Evolutionary conservation across 2,888 invertebrate genomes (phyloP).

Genomic region (Neocrepidodera transversa): DNA sequence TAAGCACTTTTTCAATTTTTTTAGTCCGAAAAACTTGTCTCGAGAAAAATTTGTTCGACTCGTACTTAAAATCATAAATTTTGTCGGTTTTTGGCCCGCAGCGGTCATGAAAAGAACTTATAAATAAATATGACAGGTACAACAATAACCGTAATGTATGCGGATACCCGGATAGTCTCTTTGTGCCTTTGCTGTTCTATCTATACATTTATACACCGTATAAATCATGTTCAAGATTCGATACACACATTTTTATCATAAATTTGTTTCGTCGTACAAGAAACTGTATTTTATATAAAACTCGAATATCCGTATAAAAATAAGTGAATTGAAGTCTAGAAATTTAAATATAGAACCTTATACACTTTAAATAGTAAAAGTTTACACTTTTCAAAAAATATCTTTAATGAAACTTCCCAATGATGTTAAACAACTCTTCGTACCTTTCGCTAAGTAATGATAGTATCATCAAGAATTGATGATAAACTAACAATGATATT

Average conservation of each 20-base stretch:
- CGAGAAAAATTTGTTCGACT: background rate
- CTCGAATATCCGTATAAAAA: too few relatives aligned
- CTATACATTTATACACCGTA: constrained; percentile 10
- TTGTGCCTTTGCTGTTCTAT: background rate
- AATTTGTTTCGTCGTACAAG: constrained; percentile 15
- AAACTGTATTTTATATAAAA: too few relatives aligned
- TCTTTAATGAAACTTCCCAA: too few relatives aligned
- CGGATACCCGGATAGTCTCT: constrained; percentile 9
- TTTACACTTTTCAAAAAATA: too few relatives aligned
- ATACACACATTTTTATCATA: constrained; percentile 27
- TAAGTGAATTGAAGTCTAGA: too few relatives aligned
- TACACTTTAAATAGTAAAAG: too few relatives aligned
- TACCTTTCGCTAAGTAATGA: too few relatives aligned
- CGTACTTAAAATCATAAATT: constrained; percentile 1
- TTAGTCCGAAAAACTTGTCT: background rate
- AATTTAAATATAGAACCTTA: too few relatives aligned
- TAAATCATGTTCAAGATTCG: constrained; percentile 24
- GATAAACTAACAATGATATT: too few relatives aligned
- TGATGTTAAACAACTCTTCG: too few relatives aligned
- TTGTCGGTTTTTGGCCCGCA: constrained; percentile 2
- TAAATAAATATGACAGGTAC: constrained; percentile 18
- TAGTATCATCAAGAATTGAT: too few relatives aligned
- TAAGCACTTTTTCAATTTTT: constrained; percentile 13
- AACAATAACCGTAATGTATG: constrained; percentile 14
- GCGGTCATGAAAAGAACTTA: constrained; percentile 5